Evolutionary conservation across 2,888 invertebrate genomes (phyloP).

Genomic region (Xestia rhomboidea): DNA sequence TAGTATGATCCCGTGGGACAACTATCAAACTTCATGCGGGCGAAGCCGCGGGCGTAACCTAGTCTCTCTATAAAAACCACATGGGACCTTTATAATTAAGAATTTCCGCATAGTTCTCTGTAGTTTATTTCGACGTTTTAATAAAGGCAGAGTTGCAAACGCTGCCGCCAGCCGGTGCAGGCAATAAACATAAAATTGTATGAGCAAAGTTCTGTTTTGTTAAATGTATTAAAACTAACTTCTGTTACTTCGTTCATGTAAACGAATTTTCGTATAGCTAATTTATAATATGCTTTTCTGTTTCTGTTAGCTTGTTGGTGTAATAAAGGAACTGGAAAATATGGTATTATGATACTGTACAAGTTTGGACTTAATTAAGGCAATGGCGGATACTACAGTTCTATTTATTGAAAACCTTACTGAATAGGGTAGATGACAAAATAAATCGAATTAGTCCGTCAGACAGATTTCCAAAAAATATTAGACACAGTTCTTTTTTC

Average conservation of each 20-base stretch:
- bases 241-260: slow-evolving; percentile 22
- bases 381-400: not conserved
- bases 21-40: no score
- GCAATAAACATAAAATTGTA: slow-evolving; percentile 37
- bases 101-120: slow-evolving; percentile 22
- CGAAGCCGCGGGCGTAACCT: no score
- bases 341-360: not conserved
- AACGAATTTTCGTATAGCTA: slow-evolving; percentile 19
- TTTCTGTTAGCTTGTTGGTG: slow-evolving; percentile 2
- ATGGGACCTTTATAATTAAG: slow-evolving; percentile 9
- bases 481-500: no score
- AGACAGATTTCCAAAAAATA: no score
- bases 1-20: no score
- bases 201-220: slow-evolving; percentile 33
- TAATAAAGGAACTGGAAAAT: not conserved
- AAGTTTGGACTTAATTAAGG: not conserved
- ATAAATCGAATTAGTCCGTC: no score
- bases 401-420: not conserved
- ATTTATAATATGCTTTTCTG: slow-evolving; percentile 18
- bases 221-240: slow-evolving; percentile 50
- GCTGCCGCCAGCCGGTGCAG: slow-evolving; percentile 32
- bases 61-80: not conserved
- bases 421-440: no score
- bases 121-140: slow-evolving; percentile 32
- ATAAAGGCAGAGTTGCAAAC: slow-evolving; percentile 23